A percentile compares a stretch with the other conserved stretches of the same genome.
phyloP scores from a whole-genome alignment of 2,113 vertebrate genomes.

The Irena cyanogastra region DNA sequence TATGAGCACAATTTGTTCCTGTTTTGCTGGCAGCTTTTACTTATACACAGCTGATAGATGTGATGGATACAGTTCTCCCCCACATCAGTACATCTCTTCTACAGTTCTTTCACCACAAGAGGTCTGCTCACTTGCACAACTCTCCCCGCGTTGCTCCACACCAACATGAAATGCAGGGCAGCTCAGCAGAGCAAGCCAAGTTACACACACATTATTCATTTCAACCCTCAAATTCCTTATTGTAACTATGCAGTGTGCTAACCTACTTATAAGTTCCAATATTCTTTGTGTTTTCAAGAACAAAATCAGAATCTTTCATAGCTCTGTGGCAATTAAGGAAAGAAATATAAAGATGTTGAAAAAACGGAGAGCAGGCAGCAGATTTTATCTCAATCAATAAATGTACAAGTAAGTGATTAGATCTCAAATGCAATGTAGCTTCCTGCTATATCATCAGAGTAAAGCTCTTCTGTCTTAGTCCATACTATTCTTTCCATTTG shows the following conservation, averaged over 20 bases:
- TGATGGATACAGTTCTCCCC: not conserved
- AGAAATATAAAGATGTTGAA: not conserved
- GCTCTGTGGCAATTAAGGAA: not conserved
- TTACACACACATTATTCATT: not conserved
- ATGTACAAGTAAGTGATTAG: slow-evolving; percentile 6
- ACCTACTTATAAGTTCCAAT: not conserved
- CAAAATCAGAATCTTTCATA: not conserved
- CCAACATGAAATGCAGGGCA: not conserved
- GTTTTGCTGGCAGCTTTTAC: not conserved
- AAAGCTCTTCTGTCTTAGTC: slow-evolving; percentile 39
- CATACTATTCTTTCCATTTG: slow-evolving; percentile 11
- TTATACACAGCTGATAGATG: not conserved
- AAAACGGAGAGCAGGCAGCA: not conserved
- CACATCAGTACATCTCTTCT: not conserved
- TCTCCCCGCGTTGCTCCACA: not conserved
- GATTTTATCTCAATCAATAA: slow-evolving; percentile 7
- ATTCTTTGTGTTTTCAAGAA: not conserved
- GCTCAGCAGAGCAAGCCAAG: not conserved
- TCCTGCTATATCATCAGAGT: not conserved
- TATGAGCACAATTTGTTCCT: not conserved
- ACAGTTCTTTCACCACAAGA: not conserved
- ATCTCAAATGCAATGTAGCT: not conserved
- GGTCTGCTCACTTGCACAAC: not conserved
- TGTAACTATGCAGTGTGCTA: not conserved
- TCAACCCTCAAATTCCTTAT: not conserved